These are phyloP conservation scores for Gymnodraco acuticeps DNA, from an alignment of 2,797 vertebrate genomes.

Conservation along the genomic window DNA sequence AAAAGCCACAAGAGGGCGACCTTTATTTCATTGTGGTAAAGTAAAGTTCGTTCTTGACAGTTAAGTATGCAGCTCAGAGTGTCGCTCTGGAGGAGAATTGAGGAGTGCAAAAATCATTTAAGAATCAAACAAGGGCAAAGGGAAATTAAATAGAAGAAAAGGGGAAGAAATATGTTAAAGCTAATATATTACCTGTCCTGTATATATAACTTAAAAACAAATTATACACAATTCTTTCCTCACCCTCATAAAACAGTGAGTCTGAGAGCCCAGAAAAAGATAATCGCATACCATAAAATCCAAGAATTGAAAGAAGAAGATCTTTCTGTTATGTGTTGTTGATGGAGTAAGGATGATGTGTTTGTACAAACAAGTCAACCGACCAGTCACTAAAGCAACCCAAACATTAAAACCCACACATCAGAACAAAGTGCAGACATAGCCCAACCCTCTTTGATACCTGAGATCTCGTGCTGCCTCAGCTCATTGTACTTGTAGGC, in stretches of 20 bases:
- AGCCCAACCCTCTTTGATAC: constrained; percentile 73
- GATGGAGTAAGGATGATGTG: constrained; percentile 22
- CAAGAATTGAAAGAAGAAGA: background rate
- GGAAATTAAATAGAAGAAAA: constrained; percentile 21
- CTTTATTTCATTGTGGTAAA: constrained; percentile 43
- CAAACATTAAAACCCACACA: constrained; percentile 57
- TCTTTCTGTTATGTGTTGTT: background rate
- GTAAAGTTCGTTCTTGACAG: constrained; percentile 14
- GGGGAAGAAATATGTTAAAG: constrained; percentile 39
- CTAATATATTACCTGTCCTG: no score
- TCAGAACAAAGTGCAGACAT: constrained; percentile 34
- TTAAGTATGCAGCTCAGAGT: constrained; percentile 23
- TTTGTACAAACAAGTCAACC: constrained; percentile 45
- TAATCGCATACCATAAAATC: background rate
- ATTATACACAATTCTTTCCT: background rate
- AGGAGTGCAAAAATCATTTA: background rate
- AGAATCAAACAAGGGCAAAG: background rate
- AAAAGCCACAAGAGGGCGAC: constrained; percentile 69
- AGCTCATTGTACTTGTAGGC: constrained; percentile 98
- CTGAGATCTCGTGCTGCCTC: constrained; percentile 98
- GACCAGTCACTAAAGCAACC: constrained; percentile 58
- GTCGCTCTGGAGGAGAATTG: constrained; percentile 4
- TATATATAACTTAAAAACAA: no score
- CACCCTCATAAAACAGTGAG: background rate
- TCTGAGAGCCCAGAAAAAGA: background rate